Evolutionary conservation across 2,113 vertebrate species (phyloP).

Genomic region (Hippoglossus stenolepis): DNA sequence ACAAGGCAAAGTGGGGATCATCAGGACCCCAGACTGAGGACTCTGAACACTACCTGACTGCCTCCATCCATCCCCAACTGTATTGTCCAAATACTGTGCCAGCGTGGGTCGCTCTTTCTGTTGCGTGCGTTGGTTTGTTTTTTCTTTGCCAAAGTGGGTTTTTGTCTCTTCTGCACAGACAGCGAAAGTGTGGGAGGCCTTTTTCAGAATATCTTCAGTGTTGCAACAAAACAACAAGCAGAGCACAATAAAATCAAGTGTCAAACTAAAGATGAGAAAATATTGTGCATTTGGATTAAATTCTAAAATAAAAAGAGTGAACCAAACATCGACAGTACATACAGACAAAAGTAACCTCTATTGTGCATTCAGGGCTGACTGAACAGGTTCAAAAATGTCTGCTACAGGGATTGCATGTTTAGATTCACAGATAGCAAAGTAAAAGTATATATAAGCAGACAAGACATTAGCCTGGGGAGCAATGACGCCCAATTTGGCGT

Average conservation of each 20-base stretch:
- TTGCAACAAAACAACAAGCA: slow-evolving; percentile 5
- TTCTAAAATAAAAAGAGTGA: neutral
- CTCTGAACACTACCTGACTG: slow-evolving; percentile 75
- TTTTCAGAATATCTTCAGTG: neutral
- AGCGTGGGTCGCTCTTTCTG: slow-evolving; percentile 4
- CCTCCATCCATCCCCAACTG: slow-evolving; percentile 50
- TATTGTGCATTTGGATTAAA: neutral
- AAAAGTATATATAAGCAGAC: slow-evolving; percentile 63
- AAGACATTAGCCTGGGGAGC: slow-evolving; percentile 70
- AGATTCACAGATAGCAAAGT: slow-evolving; percentile 66
- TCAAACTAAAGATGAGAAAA: neutral
- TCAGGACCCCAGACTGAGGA: slow-evolving; percentile 70
- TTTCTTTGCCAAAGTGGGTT: neutral
- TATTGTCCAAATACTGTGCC: slow-evolving; percentile 35
- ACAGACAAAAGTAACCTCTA: neutral
- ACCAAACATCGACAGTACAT: neutral
- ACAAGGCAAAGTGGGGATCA: slow-evolving; percentile 78
- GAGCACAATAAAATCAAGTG: neutral
- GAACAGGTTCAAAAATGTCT: slow-evolving; percentile 45
- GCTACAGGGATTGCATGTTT: slow-evolving; percentile 54
- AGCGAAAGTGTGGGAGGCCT: neutral
- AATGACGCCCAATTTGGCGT: slow-evolving; percentile 74
- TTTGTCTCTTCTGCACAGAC: neutral
- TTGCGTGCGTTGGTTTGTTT: neutral
- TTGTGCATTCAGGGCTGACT: slow-evolving; percentile 5